Evolutionary conservation across 2,113 vertebrate genomes (phyloP), one percentile per base, ranked within the genome.

Genomic region (Actenoides lindsayi): DNA sequence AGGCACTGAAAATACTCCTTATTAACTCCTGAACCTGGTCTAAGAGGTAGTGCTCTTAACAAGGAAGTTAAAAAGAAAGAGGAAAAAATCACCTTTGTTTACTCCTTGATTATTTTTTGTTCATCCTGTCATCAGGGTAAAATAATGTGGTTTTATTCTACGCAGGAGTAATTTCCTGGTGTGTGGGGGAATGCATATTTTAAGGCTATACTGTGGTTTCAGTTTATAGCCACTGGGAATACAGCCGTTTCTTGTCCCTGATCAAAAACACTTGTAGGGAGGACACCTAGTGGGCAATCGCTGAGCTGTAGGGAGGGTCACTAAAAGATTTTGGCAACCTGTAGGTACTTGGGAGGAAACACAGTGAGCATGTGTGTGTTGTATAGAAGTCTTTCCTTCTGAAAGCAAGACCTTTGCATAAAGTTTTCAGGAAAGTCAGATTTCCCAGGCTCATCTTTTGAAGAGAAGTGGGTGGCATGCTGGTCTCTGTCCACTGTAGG

Each of bases 311-410:
- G 48, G 13, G 42, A 57, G 28, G 2, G 9, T 25, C 17, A 3
- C n/a, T 70, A 5, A 30, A 13, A 20, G 13, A 1, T 8, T 6
- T 1, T 78, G 42, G 6, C 10, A 10, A 5, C 20, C 8, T 67
- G 41, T 27, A 25, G 21, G 15, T 73, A 9, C 9, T 19, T 60
- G 2, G 13, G 31, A 44, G 28, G 37, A 51, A 44, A 19, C 24
- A 13, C 1, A 1, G 9, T 16, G 31, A 23, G 16, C 1, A 0
- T 33, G 17, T 8, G 16, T 1, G 0, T 41, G 2, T 20, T 31
- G 33, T 44, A 18, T 25, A 39, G 35, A 92, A 85, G 0, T 2
- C 8, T 54, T 63, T 37, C 23, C 5, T 75, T 23, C 17, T 79
- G 19, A 37, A 54, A 6, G 8, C 20, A 35, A 63, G 42, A 64